Evolutionary conservation across 2,888 invertebrate species (phyloP).

Genomic region (Lithophane semibrunnea): DNA sequence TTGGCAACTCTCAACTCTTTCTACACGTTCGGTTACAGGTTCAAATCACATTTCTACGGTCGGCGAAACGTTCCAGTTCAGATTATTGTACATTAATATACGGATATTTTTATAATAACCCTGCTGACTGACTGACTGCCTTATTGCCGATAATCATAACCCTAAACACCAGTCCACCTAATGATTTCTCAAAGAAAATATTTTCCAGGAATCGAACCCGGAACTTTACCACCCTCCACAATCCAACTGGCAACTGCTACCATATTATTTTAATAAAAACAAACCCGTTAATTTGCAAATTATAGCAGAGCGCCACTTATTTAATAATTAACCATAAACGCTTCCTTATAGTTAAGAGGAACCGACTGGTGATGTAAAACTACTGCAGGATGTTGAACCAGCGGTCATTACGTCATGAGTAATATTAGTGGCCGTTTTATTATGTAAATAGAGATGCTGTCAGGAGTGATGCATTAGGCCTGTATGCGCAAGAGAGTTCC

Average conservation of each 20-base stretch:
- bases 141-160: background rate
- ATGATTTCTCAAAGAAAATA: background rate
- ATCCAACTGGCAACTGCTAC: conserved; percentile 1
- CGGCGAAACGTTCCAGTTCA: background rate
- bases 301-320: conserved; percentile 30
- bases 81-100: background rate
- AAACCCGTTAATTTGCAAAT: conserved; percentile 28
- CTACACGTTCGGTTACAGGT: background rate
- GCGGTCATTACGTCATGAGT: conserved; percentile 38
- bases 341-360: conserved; percentile 56
- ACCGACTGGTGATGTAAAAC: conserved; percentile 32
- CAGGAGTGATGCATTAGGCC: conserved; percentile 14
- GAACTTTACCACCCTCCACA: background rate
- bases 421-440: conserved; percentile 24
- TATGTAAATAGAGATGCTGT: conserved; percentile 26
- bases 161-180: background rate
- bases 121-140: background rate
- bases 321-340: conserved; percentile 43
- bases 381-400: conserved; percentile 45
- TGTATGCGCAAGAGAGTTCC: no score
- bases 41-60: background rate
- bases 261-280: conserved; percentile 20
- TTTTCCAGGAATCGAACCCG: background rate
- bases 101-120: background rate
- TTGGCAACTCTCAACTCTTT: background rate